These are phyloP conservation scores for Lerema accius DNA, from an alignment of 1,140 invertebrate species.

Conservation along the genomic window DNA sequence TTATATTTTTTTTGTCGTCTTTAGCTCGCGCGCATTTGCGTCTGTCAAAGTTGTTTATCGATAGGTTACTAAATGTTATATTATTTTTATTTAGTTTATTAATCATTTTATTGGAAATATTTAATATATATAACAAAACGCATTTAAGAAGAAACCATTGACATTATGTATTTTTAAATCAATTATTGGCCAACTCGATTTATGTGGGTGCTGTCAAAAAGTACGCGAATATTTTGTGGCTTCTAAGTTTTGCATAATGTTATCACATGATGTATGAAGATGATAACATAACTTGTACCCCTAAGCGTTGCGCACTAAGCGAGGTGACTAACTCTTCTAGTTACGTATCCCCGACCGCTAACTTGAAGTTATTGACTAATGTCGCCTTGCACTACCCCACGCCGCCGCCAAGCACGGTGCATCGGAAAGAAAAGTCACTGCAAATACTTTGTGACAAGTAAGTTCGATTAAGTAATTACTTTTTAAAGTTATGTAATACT, in stretches of 20 bases:
- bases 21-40: conserved; percentile 67
- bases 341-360: conserved; percentile 84
- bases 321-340: conserved; percentile 81
- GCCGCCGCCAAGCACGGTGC: conserved; percentile 72
- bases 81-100: conserved; percentile 27
- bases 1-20: conserved; percentile 20
- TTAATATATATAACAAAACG: conserved; percentile 2
- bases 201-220: conserved; percentile 62
- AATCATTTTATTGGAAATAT: conserved; percentile 29
- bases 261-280: conserved; percentile 79
- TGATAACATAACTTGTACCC: conserved; percentile 79
- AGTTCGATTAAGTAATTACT: conserved; percentile 24
- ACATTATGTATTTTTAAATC: conserved; percentile 25
- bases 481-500: too few species aligned
- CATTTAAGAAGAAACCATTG: not conserved
- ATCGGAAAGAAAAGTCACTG: conserved; percentile 84
- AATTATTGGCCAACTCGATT: conserved; percentile 62
- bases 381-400: conserved; percentile 82
- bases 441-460: conserved; percentile 85
- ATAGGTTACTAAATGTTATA: conserved; percentile 55
- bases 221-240: conserved; percentile 73
- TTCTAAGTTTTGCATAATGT: conserved; percentile 74
- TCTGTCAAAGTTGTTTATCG: conserved; percentile 76
- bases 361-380: conserved; percentile 83
- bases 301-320: conserved; percentile 81